Conservation (phyloP, 2,113 vertebrate genomes). For the Tetraodon nigroviridis region DNA sequence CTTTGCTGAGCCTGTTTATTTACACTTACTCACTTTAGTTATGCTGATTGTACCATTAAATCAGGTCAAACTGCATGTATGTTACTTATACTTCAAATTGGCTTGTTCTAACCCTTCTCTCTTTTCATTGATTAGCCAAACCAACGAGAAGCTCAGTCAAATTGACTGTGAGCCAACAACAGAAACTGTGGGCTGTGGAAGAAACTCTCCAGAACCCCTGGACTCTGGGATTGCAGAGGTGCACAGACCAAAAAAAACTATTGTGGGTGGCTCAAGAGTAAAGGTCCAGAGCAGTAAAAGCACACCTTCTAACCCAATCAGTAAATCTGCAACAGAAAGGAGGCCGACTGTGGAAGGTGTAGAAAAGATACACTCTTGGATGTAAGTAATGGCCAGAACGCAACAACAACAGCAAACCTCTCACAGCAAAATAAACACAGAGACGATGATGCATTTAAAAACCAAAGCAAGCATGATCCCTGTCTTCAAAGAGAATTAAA, state of each 20-base stretch:
- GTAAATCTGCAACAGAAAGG: slow-evolving; percentile 40
- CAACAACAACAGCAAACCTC: background rate
- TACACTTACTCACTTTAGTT: no score
- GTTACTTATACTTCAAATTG: no score
- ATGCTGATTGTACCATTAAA: no score
- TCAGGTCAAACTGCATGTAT: no score
- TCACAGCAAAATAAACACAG: background rate
- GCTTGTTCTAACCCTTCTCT: no score
- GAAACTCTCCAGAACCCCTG: no score
- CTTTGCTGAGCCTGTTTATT: no score
- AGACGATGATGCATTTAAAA: slow-evolving; percentile 27
- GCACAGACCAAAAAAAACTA: slow-evolving; percentile 44
- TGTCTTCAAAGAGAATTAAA: slow-evolving; percentile 45
- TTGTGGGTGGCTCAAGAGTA: slow-evolving; percentile 1
- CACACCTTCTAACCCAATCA: slow-evolving; percentile 18
- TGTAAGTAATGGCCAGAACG: slow-evolving; percentile 49
- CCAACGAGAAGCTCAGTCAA: no score
- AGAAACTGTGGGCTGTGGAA: no score
- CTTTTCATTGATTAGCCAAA: no score
- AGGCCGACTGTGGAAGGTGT: slow-evolving; percentile 15
- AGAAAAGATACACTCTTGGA: slow-evolving; percentile 43
- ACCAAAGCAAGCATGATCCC: slow-evolving; percentile 27
- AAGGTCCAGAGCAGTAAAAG: slow-evolving; percentile 21
- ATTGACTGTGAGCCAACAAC: no score
- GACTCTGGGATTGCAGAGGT: no score